These are phyloP conservation scores for Myripristis murdjan DNA, from an alignment of 2,797 vertebrate genomes.

Conservation along the genomic window DNA sequence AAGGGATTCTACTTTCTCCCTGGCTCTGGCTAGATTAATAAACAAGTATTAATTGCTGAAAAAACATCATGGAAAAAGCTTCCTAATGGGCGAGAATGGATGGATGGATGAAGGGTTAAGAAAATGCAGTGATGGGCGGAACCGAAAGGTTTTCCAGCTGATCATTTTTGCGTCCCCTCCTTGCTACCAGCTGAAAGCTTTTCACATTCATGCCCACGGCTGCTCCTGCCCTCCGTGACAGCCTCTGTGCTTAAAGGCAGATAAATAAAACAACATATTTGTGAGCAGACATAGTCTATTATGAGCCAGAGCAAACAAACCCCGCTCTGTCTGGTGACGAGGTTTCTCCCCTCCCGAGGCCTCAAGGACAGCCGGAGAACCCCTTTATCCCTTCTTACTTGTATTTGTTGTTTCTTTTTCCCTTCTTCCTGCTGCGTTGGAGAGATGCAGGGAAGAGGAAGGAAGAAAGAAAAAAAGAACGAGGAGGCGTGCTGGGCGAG, in stretches of 20 bases:
- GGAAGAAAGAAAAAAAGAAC: conserved; percentile 5
- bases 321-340: conserved; percentile 1
- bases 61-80: conserved; percentile 39
- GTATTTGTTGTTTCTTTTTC: conserved; percentile 31
- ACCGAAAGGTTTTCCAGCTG: neutral
- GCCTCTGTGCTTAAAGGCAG: conserved; percentile 22
- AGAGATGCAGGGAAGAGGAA: neutral
- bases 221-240: neutral
- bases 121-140: neutral
- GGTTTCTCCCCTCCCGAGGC: neutral
- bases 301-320: conserved; percentile 16
- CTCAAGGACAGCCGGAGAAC: neutral
- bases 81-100: conserved; percentile 27
- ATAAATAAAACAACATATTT: conserved; percentile 20
- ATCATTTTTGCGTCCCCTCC: conserved; percentile 16
- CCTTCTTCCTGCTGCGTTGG: conserved; percentile 9
- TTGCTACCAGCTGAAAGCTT: conserved; percentile 3
- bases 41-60: conserved; percentile 56
- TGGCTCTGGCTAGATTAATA: conserved; percentile 33
- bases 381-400: neutral
- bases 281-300: neutral
- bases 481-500: neutral
- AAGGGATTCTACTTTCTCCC: conserved; percentile 45
- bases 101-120: conserved; percentile 17
- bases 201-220: neutral